Percentiles rank a stretch among this genome's conserved stretches.
Conservation (phyloP, 2,888 invertebrate species). For the Pecten maximus region DNA sequence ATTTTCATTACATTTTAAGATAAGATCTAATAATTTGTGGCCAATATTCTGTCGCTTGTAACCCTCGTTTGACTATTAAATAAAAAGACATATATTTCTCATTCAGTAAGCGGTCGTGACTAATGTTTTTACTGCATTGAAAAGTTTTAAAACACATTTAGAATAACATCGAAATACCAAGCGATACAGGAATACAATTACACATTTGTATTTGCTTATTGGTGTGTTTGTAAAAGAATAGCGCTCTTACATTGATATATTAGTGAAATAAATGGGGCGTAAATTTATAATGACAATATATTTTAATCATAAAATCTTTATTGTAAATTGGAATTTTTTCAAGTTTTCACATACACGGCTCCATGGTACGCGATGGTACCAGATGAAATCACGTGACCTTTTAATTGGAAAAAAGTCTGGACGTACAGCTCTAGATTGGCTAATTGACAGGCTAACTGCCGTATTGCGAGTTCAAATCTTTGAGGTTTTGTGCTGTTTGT, state of each 20-base stretch:
- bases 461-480: constrained; percentile 2
- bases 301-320: constrained; percentile 28
- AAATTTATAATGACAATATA: constrained; percentile 20
- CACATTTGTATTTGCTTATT: background rate
- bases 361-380: constrained; percentile 8
- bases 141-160: constrained; percentile 23
- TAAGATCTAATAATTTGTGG: background rate
- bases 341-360: constrained; percentile 1
- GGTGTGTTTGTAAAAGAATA: background rate
- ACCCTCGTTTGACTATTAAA: background rate
- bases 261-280: background rate
- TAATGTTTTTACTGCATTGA: constrained; percentile 23
- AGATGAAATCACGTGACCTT: background rate
- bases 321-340: constrained; percentile 15
- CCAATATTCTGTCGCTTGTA: background rate
- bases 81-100: background rate
- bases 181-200: background rate
- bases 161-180: background rate
- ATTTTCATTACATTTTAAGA: constrained; percentile 1
- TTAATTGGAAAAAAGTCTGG: background rate
- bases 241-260: background rate
- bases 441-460: background rate
- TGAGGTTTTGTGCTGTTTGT: background rate
- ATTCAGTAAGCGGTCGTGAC: background rate
- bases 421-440: background rate